Conservation (phyloP, 2,888 invertebrate species). For the Crossocerus cetratus region DNA sequence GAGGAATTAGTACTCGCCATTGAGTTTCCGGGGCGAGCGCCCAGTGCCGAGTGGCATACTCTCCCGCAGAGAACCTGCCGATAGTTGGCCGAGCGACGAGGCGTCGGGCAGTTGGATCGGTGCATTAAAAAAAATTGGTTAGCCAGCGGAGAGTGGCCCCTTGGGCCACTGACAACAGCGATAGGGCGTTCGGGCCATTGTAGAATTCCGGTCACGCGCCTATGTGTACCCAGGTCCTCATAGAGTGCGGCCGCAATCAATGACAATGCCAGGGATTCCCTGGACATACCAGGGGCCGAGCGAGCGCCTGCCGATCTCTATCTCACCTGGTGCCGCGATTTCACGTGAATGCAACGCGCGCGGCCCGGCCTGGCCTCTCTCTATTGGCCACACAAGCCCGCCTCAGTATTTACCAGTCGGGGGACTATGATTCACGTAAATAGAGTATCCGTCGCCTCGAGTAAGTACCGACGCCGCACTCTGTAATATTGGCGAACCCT, state of each 20-base stretch:
- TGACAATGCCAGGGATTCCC: constrained; percentile 50
- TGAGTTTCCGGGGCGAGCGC: too few species aligned
- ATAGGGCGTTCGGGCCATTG: not conserved
- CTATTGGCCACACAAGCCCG: not conserved
- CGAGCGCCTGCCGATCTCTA: constrained; percentile 17
- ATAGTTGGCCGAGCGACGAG: not conserved
- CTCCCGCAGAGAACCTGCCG: not conserved
- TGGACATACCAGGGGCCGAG: constrained; percentile 44
- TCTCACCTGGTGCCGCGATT: not conserved
- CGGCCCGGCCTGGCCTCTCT: not conserved
- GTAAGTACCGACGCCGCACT: constrained; percentile 22
- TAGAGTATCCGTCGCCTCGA: constrained; percentile 34
- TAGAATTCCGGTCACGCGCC: not conserved
- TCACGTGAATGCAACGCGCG: constrained; percentile 4
- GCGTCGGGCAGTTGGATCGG: not conserved
- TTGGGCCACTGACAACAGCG: not conserved
- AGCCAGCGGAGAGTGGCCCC: constrained; percentile 2
- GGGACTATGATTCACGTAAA: constrained; percentile 52
- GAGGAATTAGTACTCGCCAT: not conserved
- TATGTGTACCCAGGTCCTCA: constrained; percentile 12
- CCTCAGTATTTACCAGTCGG: not conserved
- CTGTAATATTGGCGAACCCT: not conserved
- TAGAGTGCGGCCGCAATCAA: constrained; percentile 40
- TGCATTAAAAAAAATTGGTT: constrained; percentile 7
- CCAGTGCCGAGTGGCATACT: too few species aligned